Evolutionary conservation across 2,113 vertebrate genomes (phyloP).

Genomic region (Micronisus gabar): DNA sequence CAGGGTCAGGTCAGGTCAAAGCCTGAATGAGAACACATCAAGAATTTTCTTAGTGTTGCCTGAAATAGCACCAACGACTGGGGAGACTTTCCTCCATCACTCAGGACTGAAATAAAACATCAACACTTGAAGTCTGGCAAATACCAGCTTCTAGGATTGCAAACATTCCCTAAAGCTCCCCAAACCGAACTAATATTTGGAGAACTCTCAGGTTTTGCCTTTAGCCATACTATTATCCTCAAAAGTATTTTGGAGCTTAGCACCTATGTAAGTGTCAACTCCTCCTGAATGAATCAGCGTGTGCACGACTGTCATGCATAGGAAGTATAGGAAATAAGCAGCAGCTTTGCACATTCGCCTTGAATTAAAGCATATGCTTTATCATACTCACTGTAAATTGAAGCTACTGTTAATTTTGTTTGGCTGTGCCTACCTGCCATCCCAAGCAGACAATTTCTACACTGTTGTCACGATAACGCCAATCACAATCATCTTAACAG

Average conservation of each 20-base stretch:
- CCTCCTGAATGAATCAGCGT: neutral
- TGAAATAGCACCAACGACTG: neutral
- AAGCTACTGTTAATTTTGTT: neutral
- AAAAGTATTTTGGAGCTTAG: neutral
- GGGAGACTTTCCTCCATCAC: neutral
- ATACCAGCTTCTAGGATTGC: neutral
- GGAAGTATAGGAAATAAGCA: neutral
- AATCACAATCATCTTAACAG: constrained; percentile 29
- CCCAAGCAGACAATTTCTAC: neutral
- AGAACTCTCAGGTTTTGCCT: neutral
- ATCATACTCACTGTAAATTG: neutral
- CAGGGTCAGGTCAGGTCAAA: constrained; percentile 34
- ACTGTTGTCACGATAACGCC: neutral
- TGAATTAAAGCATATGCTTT: neutral
- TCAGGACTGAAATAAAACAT: neutral
- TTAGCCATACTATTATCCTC: neutral
- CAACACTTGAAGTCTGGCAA: neutral
- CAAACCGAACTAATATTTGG: neutral
- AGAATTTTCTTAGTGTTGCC: neutral
- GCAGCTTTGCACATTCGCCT: neutral
- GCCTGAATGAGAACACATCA: neutral
- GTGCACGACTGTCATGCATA: neutral
- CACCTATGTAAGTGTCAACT: neutral
- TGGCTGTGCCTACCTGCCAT: neutral
- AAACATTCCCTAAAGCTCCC: neutral